Percentiles rank a stretch among this genome's conserved stretches.
phyloP scores from a whole-genome alignment of 2,888 invertebrate species.

The Psylliodes chrysocephalus region DNA sequence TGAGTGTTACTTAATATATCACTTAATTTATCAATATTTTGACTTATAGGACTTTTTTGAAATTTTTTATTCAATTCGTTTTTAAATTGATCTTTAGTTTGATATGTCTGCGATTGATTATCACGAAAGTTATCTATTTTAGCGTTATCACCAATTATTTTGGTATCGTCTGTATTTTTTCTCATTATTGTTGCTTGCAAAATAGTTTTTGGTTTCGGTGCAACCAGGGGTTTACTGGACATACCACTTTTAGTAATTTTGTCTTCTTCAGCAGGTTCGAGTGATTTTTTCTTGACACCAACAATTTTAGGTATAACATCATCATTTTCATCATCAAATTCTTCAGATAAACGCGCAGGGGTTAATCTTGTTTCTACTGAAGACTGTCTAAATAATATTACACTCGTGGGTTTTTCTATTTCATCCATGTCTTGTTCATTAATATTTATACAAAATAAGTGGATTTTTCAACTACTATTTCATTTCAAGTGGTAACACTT shows the following conservation, averaged over 20 bases:
- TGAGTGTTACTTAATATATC: background rate
- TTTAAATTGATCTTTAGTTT: background rate
- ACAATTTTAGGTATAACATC: constrained; percentile 30
- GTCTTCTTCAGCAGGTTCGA: background rate
- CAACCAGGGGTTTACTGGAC: background rate
- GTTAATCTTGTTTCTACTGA: constrained; percentile 55
- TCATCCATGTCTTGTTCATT: constrained; percentile 22
- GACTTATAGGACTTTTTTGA: background rate
- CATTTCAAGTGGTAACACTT: background rate
- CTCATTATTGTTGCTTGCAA: no score
- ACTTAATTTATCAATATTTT: background rate
- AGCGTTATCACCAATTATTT: no score
- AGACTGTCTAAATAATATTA: constrained; percentile 55
- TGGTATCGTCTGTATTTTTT: background rate
- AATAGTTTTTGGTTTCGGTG: background rate
- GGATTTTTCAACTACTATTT: no score
- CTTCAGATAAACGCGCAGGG: constrained; percentile 49
- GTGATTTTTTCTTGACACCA: constrained; percentile 25
- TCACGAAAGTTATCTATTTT: no score
- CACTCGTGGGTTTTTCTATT: constrained; percentile 52
- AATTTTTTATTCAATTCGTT: constrained; percentile 11
- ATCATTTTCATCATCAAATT: constrained; percentile 35
- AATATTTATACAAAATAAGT: background rate
- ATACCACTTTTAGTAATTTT: no score
- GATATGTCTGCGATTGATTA: background rate